A percentile compares a stretch with the other conserved stretches of the same genome.
Conservation (phyloP, 2,113 vertebrate species). For the Gobio gobio region DNA sequence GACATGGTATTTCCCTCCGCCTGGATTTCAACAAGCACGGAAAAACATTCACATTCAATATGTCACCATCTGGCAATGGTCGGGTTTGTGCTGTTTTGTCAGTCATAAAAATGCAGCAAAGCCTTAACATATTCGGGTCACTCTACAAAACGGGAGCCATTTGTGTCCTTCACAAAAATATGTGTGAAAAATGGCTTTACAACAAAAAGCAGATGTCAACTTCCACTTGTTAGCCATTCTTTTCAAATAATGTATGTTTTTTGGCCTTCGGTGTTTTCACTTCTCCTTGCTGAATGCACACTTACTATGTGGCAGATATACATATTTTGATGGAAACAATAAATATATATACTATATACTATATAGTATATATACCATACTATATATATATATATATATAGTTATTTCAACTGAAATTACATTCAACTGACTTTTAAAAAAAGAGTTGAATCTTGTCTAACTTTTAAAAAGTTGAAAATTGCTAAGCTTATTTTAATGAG, state of each 20-base stretch:
- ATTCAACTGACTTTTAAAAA: too few relatives aligned
- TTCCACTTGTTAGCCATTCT: background rate
- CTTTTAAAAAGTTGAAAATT: too few relatives aligned
- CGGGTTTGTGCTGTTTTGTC: conserved; percentile 7
- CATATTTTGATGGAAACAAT: background rate
- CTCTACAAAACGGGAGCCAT: background rate
- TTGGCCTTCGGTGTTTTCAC: background rate
- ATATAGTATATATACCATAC: too few relatives aligned
- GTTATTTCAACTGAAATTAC: too few relatives aligned
- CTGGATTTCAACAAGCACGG: conserved; percentile 40
- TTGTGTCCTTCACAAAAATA: background rate
- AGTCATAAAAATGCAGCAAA: conserved; percentile 26
- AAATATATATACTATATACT: too few relatives aligned
- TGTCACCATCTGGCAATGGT: conserved; percentile 59
- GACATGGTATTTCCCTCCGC: conserved; percentile 51
- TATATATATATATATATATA: too few relatives aligned
- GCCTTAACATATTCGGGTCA: background rate
- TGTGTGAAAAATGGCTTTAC: background rate
- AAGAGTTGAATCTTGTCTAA: too few relatives aligned
- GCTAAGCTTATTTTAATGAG: too few relatives aligned
- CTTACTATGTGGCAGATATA: background rate
- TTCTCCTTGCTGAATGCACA: background rate
- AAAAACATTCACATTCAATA: conserved; percentile 36
- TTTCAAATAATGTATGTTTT: background rate
- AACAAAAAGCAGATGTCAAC: background rate